Percentiles rank a stretch among this genome's conserved stretches.
Conservation (phyloP, 1,140 invertebrate genomes). For the Dysdera silvatica region DNA sequence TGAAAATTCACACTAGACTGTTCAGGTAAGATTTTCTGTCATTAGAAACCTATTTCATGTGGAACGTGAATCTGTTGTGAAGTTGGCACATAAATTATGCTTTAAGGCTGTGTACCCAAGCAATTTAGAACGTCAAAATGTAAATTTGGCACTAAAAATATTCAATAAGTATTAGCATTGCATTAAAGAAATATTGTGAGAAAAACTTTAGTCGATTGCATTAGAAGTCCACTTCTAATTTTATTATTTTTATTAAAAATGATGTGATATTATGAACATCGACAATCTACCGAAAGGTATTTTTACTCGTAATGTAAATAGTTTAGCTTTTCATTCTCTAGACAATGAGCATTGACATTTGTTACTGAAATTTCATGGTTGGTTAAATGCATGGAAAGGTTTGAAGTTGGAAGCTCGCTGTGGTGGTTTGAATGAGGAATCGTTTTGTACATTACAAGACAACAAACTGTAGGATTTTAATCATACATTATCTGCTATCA, state of each 20-base stretch:
- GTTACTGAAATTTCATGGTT: background rate
- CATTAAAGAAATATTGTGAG: background rate
- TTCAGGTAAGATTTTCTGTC: background rate
- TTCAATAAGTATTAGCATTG: background rate
- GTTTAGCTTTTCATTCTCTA: background rate
- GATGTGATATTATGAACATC: slow-evolving; percentile 3
- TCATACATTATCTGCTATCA: too few relatives aligned
- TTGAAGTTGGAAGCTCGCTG: background rate
- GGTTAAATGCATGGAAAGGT: background rate
- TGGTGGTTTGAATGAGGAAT: background rate
- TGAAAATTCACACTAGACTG: background rate
- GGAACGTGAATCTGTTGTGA: background rate
- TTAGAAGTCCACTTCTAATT: background rate
- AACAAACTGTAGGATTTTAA: background rate
- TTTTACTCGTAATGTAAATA: background rate
- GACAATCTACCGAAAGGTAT: background rate
- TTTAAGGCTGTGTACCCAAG: background rate
- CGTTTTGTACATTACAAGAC: background rate
- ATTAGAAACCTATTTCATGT: background rate
- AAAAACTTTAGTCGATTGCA: background rate
- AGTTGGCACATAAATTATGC: background rate
- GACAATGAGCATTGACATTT: background rate
- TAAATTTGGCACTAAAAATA: background rate
- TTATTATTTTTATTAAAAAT: background rate
- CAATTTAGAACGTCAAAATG: background rate